Conservation (phyloP, 1,140 invertebrate genomes). For the Cheumatopsyche charites region DNA sequence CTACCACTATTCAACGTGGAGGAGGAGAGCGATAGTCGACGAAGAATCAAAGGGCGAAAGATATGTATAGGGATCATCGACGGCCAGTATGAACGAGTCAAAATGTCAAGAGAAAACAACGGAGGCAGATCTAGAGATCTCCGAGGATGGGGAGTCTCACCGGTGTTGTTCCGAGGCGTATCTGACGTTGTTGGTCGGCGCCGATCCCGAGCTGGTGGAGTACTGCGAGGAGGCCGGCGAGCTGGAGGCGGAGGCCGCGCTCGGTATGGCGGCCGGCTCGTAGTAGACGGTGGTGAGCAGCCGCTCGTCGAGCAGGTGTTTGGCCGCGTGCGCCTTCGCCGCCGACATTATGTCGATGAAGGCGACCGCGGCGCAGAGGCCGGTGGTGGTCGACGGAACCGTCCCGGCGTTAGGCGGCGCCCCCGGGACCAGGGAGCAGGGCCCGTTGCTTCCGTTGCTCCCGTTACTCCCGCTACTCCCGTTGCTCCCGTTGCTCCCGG, state of each 20-base stretch:
- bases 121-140: too few species aligned
- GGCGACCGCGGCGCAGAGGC: slow-evolving; percentile 84
- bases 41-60: too few species aligned
- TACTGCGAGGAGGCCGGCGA: slow-evolving; percentile 30
- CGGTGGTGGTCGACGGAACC: slow-evolving; percentile 62
- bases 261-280: slow-evolving; percentile 79
- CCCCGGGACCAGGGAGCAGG: slow-evolving; percentile 62
- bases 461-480: slow-evolving; percentile 61
- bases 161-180: not conserved
- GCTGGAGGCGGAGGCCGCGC: slow-evolving; percentile 62
- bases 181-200: slow-evolving; percentile 22
- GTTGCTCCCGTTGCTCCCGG: slow-evolving; percentile 58
- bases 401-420: slow-evolving; percentile 64
- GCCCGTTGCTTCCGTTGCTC: slow-evolving; percentile 54
- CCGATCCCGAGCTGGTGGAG: slow-evolving; percentile 23
- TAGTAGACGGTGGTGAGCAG: slow-evolving; percentile 91
- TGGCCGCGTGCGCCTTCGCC: slow-evolving; percentile 87
- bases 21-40: too few species aligned
- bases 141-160: slow-evolving; percentile 21
- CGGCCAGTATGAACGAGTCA: too few species aligned
- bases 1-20: too few species aligned
- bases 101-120: too few species aligned
- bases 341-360: slow-evolving; percentile 98
- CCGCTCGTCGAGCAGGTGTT: slow-evolving; percentile 86
- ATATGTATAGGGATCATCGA: too few species aligned